A percentile compares a stretch with the other conserved stretches of the same genome.
These are phyloP conservation scores for Lithodes maja DNA, from an alignment of 2,888 invertebrate genomes.

Conservation along the genomic window DNA sequence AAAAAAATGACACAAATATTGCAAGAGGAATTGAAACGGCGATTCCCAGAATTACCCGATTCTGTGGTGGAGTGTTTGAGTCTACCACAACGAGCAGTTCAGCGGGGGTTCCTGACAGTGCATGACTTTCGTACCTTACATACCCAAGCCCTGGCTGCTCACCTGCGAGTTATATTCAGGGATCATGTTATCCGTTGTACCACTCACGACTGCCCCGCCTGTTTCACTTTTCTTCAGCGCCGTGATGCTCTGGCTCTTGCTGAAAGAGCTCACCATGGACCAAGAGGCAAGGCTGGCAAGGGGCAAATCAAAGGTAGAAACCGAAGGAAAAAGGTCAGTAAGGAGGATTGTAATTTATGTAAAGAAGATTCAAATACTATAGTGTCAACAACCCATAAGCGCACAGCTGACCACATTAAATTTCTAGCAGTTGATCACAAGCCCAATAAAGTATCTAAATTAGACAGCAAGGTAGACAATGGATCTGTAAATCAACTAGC, in stretches of 20 bases:
- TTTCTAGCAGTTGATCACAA: neutral
- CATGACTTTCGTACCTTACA: conserved; percentile 18
- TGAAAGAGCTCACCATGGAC: neutral
- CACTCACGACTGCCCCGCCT: conserved; percentile 6
- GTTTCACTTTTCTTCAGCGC: conserved; percentile 15
- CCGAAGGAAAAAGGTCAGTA: neutral
- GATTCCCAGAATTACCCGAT: conserved; percentile 35
- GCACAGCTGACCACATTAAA: neutral
- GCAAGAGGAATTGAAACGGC: conserved; percentile 12
- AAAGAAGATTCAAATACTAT: neutral
- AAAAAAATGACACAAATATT: conserved; percentile 13
- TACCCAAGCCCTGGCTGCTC: conserved; percentile 32
- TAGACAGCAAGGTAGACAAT: neutral
- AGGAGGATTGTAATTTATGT: neutral
- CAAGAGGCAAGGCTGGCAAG: neutral
- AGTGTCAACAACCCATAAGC: neutral
- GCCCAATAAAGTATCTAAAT: neutral
- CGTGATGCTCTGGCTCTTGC: neutral
- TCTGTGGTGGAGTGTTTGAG: neutral
- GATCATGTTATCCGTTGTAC: conserved; percentile 14
- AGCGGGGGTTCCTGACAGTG: conserved; percentile 21
- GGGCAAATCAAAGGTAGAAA: neutral
- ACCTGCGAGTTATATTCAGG: conserved; percentile 1
- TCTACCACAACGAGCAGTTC: conserved; percentile 31
- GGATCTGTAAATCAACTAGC: neutral